Conservation (phyloP, 2,113 vertebrate species). For the Heterocephalus glaber region DNA sequence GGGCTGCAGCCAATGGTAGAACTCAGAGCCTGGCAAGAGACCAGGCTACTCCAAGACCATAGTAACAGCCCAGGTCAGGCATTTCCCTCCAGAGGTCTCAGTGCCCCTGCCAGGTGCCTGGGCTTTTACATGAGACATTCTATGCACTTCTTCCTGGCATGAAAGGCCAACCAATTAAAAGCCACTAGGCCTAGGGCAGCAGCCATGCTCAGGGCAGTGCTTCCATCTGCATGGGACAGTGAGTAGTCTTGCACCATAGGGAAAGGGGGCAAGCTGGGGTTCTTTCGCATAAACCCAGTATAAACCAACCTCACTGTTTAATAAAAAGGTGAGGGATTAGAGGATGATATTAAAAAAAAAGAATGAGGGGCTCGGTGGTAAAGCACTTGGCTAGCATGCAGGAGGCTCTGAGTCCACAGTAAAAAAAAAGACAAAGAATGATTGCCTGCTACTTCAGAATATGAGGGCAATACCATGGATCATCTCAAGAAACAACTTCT, state of each 20-base stretch:
- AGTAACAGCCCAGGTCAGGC: background rate
- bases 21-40: background rate
- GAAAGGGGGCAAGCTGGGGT: background rate
- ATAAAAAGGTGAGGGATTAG: background rate
- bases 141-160: background rate
- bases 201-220: background rate
- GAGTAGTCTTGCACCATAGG: background rate
- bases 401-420: background rate
- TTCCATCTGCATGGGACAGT: background rate
- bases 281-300: background rate
- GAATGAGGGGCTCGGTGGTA: background rate
- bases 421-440: background rate
- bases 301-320: background rate
- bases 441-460: background rate
- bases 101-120: background rate
- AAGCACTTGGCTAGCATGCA: background rate
- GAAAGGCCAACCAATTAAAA: background rate
- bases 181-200: background rate
- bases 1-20: background rate
- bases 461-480: background rate
- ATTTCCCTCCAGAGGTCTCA: background rate
- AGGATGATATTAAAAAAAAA: background rate
- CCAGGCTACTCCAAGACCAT: background rate
- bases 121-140: background rate
- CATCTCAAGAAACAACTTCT: background rate